Evolutionary conservation across 2,888 invertebrate genomes (phyloP), one percentile per base, ranked within the genome.

Genomic region (Philaethria dido): DNA sequence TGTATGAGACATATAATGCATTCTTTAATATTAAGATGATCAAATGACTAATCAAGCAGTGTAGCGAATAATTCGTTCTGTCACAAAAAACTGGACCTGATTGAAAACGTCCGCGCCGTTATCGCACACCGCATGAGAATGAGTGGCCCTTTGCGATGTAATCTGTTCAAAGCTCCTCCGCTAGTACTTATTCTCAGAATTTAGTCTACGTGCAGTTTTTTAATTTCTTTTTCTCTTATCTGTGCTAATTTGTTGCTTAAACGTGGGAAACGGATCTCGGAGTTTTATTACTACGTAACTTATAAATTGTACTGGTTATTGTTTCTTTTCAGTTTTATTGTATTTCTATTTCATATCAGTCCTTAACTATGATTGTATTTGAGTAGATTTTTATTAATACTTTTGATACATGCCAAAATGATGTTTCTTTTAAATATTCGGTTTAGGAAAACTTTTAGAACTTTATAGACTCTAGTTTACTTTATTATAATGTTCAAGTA

Each of bases 61-160:
- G 29, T 63, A 29, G 44, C 29, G 20, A 33, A 45, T 64, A 63
- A 45, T 55, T 33, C 16, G 60, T 59, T 39, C 60, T 66, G 60
- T 74, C 72, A 75, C 33, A 65, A 65, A 77, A n/a, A 77, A 75
- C 73, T 78, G 75, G 74, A 76, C 74, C 73, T 72, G 76, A 79
- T 79, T 77, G 76, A 79, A 81, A 80, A 79, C 75, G 74, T 75
- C 77, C 78, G 71, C 64, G 74, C 75, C 79, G 80, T 80, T 83
- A 83, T 81, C 82, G 80, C 79, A 77, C 74, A 64, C 72, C 76
- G 82, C 80, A 84, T 80, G 80, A 78, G 80, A 82, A 85, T 78
- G 80, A 83, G 81, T 77, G 78, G 76, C 75, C 77, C 81, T 84
- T 13, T 82, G 79, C 83, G 84, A 87, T 87, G 80, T 83, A 83